Evolutionary conservation across 1,140 invertebrate species (phyloP).

Genomic region (Eumeta japonica): DNA sequence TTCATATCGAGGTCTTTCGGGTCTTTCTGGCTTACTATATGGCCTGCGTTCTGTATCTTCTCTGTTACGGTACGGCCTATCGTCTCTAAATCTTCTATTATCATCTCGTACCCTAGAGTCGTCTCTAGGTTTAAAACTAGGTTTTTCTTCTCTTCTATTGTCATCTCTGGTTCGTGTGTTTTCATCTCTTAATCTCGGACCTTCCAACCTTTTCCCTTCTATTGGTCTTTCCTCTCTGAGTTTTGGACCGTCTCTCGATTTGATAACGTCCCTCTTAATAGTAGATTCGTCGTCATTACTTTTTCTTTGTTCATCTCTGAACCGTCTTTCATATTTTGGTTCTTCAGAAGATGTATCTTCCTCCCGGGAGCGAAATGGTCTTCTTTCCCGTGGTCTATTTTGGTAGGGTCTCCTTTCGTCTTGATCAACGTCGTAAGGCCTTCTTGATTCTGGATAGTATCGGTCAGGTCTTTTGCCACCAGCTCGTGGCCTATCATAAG

Average conservation of each 20-base stretch:
- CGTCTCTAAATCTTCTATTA: slow-evolving; percentile 30
- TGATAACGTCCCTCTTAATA: neutral
- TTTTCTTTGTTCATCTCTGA: slow-evolving; percentile 15
- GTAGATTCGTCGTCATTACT: slow-evolving; percentile 23
- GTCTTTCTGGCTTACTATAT: slow-evolving; percentile 21
- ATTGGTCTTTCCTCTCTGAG: slow-evolving; percentile 21
- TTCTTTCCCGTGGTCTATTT: slow-evolving; percentile 12
- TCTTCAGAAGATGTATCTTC: neutral
- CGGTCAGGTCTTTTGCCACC: neutral
- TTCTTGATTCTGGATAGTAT: slow-evolving; percentile 7
- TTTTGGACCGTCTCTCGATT: slow-evolving; percentile 17
- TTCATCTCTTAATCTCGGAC: slow-evolving; percentile 14
- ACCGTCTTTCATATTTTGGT: slow-evolving; percentile 19
- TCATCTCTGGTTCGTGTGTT: slow-evolving; percentile 17
- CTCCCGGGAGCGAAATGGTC: slow-evolving; percentile 11
- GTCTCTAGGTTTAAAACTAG: slow-evolving; percentile 9
- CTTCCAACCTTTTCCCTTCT: slow-evolving; percentile 21
- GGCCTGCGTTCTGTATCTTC: slow-evolving; percentile 34
- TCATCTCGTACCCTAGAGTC: slow-evolving; percentile 16
- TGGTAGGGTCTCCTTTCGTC: slow-evolving; percentile 27
- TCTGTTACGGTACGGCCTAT: slow-evolving; percentile 23
- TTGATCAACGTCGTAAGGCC: slow-evolving; percentile 35
- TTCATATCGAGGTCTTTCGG: slow-evolving; percentile 17
- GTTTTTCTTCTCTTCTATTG: slow-evolving; percentile 9
- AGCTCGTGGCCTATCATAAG: slow-evolving; percentile 18